A percentile compares a stretch with the other conserved stretches of the same genome.
Conservation (phyloP, 1,140 invertebrate genomes). For the Sweltsa coloradensis region DNA sequence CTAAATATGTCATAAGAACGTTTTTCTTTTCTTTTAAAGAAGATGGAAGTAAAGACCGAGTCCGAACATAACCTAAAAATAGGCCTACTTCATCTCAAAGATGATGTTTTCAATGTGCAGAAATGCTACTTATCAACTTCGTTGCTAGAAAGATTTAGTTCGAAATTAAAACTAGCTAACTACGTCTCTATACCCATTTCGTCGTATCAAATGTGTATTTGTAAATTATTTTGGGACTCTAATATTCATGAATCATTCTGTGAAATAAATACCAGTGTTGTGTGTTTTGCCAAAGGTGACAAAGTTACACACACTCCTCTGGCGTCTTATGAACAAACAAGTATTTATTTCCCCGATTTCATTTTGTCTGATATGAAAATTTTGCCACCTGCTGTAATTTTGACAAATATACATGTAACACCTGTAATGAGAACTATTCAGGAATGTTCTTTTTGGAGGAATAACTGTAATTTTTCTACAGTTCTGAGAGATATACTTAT, state of each 20-base stretch:
- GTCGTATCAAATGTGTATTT: neutral
- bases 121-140: constrained; percentile 1
- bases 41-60: too few species aligned
- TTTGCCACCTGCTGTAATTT: constrained; percentile 2
- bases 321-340: neutral
- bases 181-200: constrained; percentile 2
- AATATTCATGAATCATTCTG: neutral
- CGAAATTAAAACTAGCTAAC: too few species aligned
- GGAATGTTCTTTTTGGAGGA: too few species aligned
- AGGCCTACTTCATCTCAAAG: constrained; percentile 4
- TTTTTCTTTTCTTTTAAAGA: too few species aligned
- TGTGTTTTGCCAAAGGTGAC: neutral
- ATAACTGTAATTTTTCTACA: neutral
- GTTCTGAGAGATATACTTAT: constrained; percentile 5
- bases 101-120: neutral
- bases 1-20: too few species aligned
- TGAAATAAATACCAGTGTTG: neutral
- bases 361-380: constrained; percentile 1
- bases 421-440: neutral
- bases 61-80: too few species aligned
- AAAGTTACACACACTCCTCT: neutral
- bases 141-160: neutral
- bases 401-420: constrained; percentile 3
- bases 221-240: constrained; percentile 2
- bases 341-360: neutral